Evolutionary conservation across 2,888 invertebrate species (phyloP), one percentile per base, ranked within the genome.

Genomic region (Cryptus armator): DNA sequence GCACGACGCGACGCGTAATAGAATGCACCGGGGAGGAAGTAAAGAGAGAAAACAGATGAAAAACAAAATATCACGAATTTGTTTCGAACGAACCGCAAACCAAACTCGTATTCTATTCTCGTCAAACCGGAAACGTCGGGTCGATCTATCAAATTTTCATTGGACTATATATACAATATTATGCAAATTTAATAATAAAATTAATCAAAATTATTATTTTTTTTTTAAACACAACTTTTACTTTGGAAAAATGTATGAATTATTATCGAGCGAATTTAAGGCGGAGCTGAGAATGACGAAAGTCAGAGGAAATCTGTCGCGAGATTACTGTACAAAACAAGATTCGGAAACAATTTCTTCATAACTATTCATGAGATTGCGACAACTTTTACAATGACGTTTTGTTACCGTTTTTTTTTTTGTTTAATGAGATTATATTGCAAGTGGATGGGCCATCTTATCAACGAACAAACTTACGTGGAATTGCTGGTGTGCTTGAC

Each of bases 401-500:
- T 9, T 9, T 2, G 53, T 16, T n/a, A 6, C 6, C 24, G n/a
- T n/a, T 12, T 53, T 19, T 53, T 53, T 19, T 19, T 53, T 53
- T 19, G 6, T 19, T 2, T 4, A 19, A 16, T 6, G 16, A 53
- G 16, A 53, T 19, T 53, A 3, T 19, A 9, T 53, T 16, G 16
- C 7, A 2, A 9, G n/a, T 5, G 51, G 37, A 2, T 37, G 37
- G 37, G 37, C 9, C 43, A 66, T 16, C 16, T 66, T 66, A 43
- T 66, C 16, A 43, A 16, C 64, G 7, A 46, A 78, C n/a, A 24
- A 66, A 87, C 90, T 90, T 87, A 91, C 90, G 90, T 87, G 32
- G 87, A 87, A 32, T 86, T 86, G 56, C 74, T 85, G 32, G 81
- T 83, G 77, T 92, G 88, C 72, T 91, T 92, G 59, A 90, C 91